Percentiles rank a stretch among this genome's conserved stretches.
These are phyloP conservation scores for Nothura maculosa DNA, from an alignment of 2,797 vertebrate species.

Conservation along the genomic window DNA sequence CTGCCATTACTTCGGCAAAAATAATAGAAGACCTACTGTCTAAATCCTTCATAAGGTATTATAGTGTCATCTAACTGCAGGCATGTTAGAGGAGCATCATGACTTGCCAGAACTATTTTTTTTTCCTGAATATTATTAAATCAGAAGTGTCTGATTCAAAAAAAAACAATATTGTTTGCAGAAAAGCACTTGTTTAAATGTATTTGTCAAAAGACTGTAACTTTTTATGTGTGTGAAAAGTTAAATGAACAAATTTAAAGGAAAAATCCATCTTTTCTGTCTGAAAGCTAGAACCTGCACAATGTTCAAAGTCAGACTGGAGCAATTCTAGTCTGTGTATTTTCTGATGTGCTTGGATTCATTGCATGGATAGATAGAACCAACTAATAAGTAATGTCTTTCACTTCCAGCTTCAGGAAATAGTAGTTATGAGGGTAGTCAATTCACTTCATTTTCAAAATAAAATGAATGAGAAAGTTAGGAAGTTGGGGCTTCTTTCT, in stretches of 20 bases:
- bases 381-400: neutral
- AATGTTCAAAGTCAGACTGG: neutral
- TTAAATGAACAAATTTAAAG: neutral
- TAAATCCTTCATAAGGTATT: neutral
- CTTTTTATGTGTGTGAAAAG: constrained; percentile 7
- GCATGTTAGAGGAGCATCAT: neutral
- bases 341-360: neutral
- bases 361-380: neutral
- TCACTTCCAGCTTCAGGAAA: neutral
- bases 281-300: neutral
- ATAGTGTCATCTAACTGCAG: neutral
- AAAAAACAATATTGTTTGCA: neutral
- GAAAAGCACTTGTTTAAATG: neutral
- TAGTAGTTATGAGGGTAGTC: neutral
- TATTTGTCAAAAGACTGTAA: neutral
- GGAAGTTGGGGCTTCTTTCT: neutral
- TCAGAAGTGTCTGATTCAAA: constrained; percentile 26
- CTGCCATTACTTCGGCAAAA: neutral
- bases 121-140: neutral
- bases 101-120: neutral
- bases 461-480: neutral
- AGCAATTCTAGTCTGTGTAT: neutral
- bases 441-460: neutral
- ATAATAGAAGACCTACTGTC: neutral
- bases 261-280: neutral